Conservation (phyloP, 2,888 invertebrate species). For the Thecophora atra region DNA sequence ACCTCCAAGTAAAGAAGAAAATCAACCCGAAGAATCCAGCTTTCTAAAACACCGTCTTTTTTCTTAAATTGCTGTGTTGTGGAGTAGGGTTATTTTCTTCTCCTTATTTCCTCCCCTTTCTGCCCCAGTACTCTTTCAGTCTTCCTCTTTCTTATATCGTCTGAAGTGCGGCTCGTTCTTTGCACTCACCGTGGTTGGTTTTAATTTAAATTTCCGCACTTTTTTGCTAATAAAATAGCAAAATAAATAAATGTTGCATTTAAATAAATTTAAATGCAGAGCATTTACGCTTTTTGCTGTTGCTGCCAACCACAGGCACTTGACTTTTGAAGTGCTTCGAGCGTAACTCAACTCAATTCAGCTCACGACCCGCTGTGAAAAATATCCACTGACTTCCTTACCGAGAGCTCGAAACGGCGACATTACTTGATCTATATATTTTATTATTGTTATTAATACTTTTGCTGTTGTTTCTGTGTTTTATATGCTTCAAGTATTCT, state of each 20-base stretch:
- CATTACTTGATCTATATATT: slow-evolving; percentile 26
- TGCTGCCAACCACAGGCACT: slow-evolving; percentile 39
- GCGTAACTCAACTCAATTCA: slow-evolving; percentile 7
- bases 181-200: background rate
- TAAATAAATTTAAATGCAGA: slow-evolving; percentile 24
- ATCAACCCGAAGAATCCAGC: background rate
- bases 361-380: slow-evolving; percentile 24
- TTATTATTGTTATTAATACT: slow-evolving; percentile 10
- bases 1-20: background rate
- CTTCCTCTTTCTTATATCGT: background rate
- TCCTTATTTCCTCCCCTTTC: background rate
- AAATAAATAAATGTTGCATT: slow-evolving; percentile 33
- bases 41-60: background rate
- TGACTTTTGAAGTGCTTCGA: slow-evolving; percentile 40
- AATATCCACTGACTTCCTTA: background rate
- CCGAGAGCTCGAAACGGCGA: background rate
- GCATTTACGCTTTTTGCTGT: slow-evolving; percentile 25
- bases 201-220: slow-evolving; percentile 35
- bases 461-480: background rate
- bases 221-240: slow-evolving; percentile 26
- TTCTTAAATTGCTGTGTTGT: background rate
- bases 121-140: background rate
- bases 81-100: background rate
- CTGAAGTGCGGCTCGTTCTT: background rate
- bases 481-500: background rate